Conservation (phyloP, 2,797 vertebrate species). For the Oreochromis mossambicus region DNA sequence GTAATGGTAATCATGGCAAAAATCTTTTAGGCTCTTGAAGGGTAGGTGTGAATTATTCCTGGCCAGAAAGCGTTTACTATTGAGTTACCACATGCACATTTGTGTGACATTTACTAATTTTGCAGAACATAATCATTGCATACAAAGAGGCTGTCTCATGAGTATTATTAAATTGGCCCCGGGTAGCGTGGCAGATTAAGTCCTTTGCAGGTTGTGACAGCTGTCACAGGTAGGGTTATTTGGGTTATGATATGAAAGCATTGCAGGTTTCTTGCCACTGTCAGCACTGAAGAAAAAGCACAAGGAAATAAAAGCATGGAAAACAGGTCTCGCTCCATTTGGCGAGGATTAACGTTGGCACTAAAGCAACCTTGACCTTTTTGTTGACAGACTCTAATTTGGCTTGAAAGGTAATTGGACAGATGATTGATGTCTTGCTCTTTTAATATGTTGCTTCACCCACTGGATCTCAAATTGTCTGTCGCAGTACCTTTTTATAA, state of each 20-base stretch:
- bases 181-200: slow-evolving; percentile 26
- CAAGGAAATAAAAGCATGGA: slow-evolving; percentile 2
- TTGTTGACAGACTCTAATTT: slow-evolving; percentile 50
- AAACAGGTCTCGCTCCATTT: neutral
- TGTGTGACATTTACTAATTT: slow-evolving; percentile 26
- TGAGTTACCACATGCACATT: neutral
- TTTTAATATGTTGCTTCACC: slow-evolving; percentile 64
- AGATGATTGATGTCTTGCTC: slow-evolving; percentile 57
- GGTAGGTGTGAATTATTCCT: neutral
- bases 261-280: neutral
- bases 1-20: neutral
- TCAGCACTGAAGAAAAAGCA: neutral
- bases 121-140: slow-evolving; percentile 8
- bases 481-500: slow-evolving; percentile 39
- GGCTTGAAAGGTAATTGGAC: slow-evolving; percentile 59
- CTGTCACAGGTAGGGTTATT: slow-evolving; percentile 23
- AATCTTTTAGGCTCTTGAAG: neutral
- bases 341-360: neutral
- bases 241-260: slow-evolving; percentile 17
- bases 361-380: slow-evolving; percentile 55
- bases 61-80: neutral
- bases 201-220: neutral
- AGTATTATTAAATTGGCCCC: slow-evolving; percentile 30
- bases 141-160: slow-evolving; percentile 7
- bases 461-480: slow-evolving; percentile 42